These are phyloP conservation scores for Cephalotes varians DNA, from an alignment of 2,888 invertebrate genomes.

Conservation along the genomic window DNA sequence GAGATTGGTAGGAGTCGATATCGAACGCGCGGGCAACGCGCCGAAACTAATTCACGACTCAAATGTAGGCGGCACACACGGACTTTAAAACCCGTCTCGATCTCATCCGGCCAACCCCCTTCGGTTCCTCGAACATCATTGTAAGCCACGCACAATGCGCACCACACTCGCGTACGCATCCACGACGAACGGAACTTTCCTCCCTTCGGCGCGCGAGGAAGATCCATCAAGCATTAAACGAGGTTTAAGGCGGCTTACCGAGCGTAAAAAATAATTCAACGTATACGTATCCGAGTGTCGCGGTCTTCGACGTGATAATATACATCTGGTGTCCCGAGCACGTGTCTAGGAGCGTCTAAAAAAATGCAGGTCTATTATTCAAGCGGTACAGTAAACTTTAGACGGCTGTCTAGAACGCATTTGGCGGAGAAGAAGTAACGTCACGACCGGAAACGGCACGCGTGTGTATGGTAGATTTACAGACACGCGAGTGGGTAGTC, in stretches of 20 bases:
- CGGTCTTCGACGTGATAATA: neutral
- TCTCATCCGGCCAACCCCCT: conserved; percentile 75
- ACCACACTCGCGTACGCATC: conserved; percentile 17
- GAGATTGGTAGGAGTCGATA: conserved; percentile 37
- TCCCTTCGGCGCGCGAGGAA: neutral
- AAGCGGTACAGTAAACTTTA: conserved; percentile 34
- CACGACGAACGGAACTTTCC: conserved; percentile 1
- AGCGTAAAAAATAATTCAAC: conserved; percentile 11
- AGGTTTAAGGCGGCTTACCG: neutral
- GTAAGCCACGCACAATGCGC: conserved; percentile 33
- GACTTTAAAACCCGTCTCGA: conserved; percentile 76
- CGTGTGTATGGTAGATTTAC: conserved; percentile 52
- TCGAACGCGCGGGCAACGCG: conserved; percentile 24
- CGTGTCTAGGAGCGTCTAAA: neutral
- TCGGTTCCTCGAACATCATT: conserved; percentile 70
- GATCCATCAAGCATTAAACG: neutral
- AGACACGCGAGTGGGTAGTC: conserved; percentile 60
- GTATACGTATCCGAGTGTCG: neutral
- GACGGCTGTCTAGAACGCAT: conserved; percentile 57
- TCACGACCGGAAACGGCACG: conserved; percentile 71
- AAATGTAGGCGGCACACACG: conserved; percentile 60
- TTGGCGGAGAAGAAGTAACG: conserved; percentile 67
- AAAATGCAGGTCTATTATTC: neutral
- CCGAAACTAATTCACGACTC: conserved; percentile 53
- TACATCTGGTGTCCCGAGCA: neutral